A percentile compares a stretch with the other conserved stretches of the same genome.
phyloP scores from a whole-genome alignment of 1,140 invertebrate genomes.

The Agrilus planipennis region DNA sequence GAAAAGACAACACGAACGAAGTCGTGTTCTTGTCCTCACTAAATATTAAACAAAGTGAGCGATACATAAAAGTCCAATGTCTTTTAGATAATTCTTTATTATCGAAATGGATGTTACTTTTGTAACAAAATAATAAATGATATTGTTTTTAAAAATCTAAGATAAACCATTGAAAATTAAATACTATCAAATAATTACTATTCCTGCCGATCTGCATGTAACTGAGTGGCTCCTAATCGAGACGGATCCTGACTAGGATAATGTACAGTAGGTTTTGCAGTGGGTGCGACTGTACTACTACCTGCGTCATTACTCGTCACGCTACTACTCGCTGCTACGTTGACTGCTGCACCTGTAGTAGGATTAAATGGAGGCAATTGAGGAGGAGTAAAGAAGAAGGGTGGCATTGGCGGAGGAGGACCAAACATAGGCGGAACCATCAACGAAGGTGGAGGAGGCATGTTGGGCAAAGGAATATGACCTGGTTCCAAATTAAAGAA shows the following conservation, averaged over 20 bases:
- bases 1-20: too few relatives aligned
- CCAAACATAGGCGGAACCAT: slow-evolving; percentile 38
- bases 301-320: slow-evolving; percentile 28
- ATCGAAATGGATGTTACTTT: too few relatives aligned
- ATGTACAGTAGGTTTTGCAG: slow-evolving; percentile 50
- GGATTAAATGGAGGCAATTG: slow-evolving; percentile 42
- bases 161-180: too few relatives aligned
- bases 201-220: slow-evolving; percentile 27
- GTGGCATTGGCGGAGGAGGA: slow-evolving; percentile 40
- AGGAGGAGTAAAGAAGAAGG: slow-evolving; percentile 50
- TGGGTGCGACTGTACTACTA: slow-evolving; percentile 35
- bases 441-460: slow-evolving; percentile 44
- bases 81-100: too few relatives aligned
- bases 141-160: too few relatives aligned
- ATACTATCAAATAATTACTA: slow-evolving; percentile 9
- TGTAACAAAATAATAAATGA: too few relatives aligned
- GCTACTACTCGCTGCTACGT: slow-evolving; percentile 14
- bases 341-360: slow-evolving; percentile 37
- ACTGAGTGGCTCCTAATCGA: slow-evolving; percentile 62
- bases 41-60: too few relatives aligned
- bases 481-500: slow-evolving; percentile 64
- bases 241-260: slow-evolving; percentile 93
- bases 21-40: too few relatives aligned
- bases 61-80: too few relatives aligned
- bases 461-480: slow-evolving; percentile 37